Conservation (phyloP, 2,113 vertebrate species). For the Ia io region DNA sequence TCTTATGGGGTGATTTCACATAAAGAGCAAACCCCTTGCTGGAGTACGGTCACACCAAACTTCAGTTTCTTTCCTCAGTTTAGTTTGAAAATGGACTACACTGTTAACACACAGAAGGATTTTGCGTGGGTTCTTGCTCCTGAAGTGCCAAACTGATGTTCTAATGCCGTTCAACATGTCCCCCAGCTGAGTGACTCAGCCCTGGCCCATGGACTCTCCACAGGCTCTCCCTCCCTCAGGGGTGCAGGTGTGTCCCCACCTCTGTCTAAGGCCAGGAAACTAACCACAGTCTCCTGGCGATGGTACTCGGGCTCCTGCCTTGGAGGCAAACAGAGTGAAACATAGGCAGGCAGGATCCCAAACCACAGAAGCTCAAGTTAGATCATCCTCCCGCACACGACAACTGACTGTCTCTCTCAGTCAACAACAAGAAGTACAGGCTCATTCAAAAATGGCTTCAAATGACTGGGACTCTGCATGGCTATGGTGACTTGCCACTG, state of each 20-base stretch:
- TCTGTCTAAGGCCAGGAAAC: slow-evolving; percentile 76
- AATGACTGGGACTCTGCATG: not conserved
- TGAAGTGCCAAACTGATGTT: slow-evolving; percentile 56
- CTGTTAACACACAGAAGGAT: slow-evolving; percentile 1
- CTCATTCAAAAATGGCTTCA: slow-evolving; percentile 45
- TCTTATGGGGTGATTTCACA: not conserved
- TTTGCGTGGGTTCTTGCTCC: slow-evolving; percentile 35
- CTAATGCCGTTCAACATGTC: slow-evolving; percentile 41
- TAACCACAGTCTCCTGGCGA: slow-evolving; percentile 74
- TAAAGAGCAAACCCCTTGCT: not conserved
- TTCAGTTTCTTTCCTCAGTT: slow-evolving; percentile 19
- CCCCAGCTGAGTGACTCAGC: slow-evolving; percentile 64
- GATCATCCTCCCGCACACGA: slow-evolving; percentile 58
- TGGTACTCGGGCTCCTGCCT: slow-evolving; percentile 60
- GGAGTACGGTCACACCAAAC: not conserved
- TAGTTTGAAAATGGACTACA: slow-evolving; percentile 1
- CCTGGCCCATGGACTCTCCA: slow-evolving; percentile 47
- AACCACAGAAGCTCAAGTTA: slow-evolving; percentile 71
- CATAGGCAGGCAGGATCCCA: slow-evolving; percentile 61
- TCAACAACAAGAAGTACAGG: slow-evolving; percentile 57
- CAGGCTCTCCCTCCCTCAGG: slow-evolving; percentile 67
- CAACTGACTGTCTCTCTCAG: slow-evolving; percentile 70
- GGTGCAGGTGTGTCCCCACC: slow-evolving; percentile 72
- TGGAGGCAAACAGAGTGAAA: slow-evolving; percentile 67
- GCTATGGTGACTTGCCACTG: not conserved